These are phyloP conservation scores for Pardosa pseudoannulata DNA, from an alignment of 2,888 invertebrate genomes.

Conservation along the genomic window DNA sequence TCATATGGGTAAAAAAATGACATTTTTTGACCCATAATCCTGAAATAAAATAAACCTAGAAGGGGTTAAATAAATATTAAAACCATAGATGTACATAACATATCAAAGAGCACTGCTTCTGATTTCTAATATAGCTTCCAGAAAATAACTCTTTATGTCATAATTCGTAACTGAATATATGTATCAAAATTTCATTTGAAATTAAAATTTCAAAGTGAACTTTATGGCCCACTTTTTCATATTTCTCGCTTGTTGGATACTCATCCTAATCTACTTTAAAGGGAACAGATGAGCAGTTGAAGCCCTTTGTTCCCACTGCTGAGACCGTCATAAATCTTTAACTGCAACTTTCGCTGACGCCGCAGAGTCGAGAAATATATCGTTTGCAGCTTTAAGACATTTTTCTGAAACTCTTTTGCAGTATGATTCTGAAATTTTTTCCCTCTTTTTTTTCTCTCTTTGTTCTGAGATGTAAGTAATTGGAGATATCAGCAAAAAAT, in stretches of 20 bases:
- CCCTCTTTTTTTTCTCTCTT: background rate
- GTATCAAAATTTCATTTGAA: too few relatives aligned
- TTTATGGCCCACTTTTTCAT: too few relatives aligned
- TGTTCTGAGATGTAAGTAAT: background rate
- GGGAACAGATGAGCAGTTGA: background rate
- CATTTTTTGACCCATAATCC: too few relatives aligned
- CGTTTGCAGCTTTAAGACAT: background rate
- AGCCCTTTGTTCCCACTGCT: constrained; percentile 5
- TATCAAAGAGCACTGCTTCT: too few relatives aligned
- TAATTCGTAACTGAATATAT: too few relatives aligned
- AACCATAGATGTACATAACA: too few relatives aligned
- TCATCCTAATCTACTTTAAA: constrained; percentile 9
- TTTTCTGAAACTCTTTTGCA: background rate
- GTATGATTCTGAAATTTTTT: background rate
- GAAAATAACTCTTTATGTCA: too few relatives aligned
- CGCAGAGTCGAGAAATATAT: constrained; percentile 13
- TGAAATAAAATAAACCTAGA: too few relatives aligned
- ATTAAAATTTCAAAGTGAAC: too few relatives aligned
- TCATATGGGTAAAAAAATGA: too few relatives aligned
- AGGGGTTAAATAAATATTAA: too few relatives aligned
- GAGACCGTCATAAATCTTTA: constrained; percentile 12
- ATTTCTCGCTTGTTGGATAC: background rate
- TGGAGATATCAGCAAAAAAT: background rate
- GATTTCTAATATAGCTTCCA: too few relatives aligned
- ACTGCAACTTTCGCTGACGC: constrained; percentile 20